Evolutionary conservation across 2,113 vertebrate genomes (phyloP), one percentile per base, ranked within the genome.

Genomic region (Trogon surrucura): DNA sequence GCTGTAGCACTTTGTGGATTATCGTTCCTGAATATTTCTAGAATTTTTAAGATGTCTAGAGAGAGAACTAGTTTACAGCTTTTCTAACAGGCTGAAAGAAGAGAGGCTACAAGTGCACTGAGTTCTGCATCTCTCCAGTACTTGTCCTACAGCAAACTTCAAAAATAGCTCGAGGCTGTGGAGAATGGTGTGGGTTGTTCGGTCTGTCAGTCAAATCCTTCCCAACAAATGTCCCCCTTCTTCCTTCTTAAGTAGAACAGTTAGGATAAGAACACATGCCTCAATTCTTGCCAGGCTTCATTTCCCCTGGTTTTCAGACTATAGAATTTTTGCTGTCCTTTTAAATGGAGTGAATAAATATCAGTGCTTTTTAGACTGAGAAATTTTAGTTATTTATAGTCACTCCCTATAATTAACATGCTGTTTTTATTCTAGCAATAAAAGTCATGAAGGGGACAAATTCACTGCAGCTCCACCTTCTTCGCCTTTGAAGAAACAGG

Each of bases 381-480:
- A 47, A 9, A 58, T 84, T 61, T 47, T 57, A 47, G 29, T 17
- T 51, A 30, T 34, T 56, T 67, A 53, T 32, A 44, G 16, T 54
- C 15, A 30, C 12, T 77, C 44, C 13, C 86, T 36, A 4, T 85
- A 83, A 91, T 64, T 93, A 92, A 94, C 67, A 74, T 6, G 50
- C 18, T 97, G 2, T 91, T 58, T 98, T 93, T 97, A 72, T 98
- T 98, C 89, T 97, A 99, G 99, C 98, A 99, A 98, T 94, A 99
- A 99, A 98, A 98, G 98, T 94, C 99, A 99, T 16, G 99, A 99
- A 75, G 98, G 98, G 69, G 99, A 99, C 95, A 99, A 99, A 97
- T 99, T 99, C 94, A 97, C 99, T 95, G 98, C 99, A 86, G 99
- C 99, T 80, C 98, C 99, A 56, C 99, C 99, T 22, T 99, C 99